Conservation (phyloP, 2,888 invertebrate genomes). For the Caenorhabditis sinica region DNA sequence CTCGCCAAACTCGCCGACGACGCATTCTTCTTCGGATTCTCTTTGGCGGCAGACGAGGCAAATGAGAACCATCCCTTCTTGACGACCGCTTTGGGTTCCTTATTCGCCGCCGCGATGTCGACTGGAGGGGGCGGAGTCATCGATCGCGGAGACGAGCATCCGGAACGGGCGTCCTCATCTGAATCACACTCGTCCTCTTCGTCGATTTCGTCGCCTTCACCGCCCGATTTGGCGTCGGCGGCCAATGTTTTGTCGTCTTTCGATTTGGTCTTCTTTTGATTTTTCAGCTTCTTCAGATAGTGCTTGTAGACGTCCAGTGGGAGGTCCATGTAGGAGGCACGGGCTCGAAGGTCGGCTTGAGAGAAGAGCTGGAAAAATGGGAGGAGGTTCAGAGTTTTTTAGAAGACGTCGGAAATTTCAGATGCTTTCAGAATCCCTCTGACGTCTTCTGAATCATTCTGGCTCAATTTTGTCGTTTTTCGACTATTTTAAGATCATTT, state of each 20-base stretch:
- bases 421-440: too few species aligned
- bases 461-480: too few species aligned
- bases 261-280: conserved; percentile 74
- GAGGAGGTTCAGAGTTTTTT: background rate
- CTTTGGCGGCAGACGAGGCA: conserved; percentile 42
- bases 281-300: conserved; percentile 80
- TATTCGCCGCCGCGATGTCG: conserved; percentile 11
- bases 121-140: conserved; percentile 72
- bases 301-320: conserved; percentile 79
- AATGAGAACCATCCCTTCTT: conserved; percentile 75
- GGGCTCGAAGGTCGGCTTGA: conserved; percentile 59
- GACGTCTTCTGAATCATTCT: too few species aligned
- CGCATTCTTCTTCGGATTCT: conserved; percentile 57
- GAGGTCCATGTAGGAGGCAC: conserved; percentile 74
- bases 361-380: conserved; percentile 64
- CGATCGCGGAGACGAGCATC: conserved; percentile 78
- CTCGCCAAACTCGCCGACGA: conserved; percentile 44
- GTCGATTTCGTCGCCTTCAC: conserved; percentile 76
- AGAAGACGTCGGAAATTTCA: too few species aligned
- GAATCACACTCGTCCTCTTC: conserved; percentile 80
- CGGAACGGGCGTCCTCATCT: conserved; percentile 74
- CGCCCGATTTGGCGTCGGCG: conserved; percentile 63
- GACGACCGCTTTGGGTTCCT: conserved; percentile 58
- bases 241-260: conserved; percentile 63
- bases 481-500: background rate